Conservation (phyloP, 2,888 invertebrate species). For the Sinotaia quadrata region DNA sequence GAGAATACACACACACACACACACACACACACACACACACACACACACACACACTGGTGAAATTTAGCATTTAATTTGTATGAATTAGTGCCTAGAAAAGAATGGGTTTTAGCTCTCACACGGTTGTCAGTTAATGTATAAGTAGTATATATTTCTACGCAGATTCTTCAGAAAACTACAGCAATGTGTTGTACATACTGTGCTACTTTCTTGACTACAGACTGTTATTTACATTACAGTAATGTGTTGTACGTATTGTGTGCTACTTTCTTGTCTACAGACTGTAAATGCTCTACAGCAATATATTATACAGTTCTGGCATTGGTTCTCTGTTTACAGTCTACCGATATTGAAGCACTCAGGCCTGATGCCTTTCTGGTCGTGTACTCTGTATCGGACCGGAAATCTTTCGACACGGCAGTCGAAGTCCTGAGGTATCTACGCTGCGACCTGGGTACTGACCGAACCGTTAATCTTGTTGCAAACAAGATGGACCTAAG, state of each 20-base stretch:
- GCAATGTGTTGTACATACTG: no score
- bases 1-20: no score
- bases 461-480: conserved; percentile 89
- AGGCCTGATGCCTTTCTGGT: conserved; percentile 89
- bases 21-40: no score
- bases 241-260: neutral
- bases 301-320: neutral
- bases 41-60: no score
- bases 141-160: no score
- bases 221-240: neutral
- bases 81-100: no score
- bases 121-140: no score
- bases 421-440: conserved; percentile 89
- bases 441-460: conserved; percentile 85
- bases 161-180: no score
- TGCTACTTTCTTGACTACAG: no score
- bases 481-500: conserved; percentile 95
- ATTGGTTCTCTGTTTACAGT: conserved; percentile 18
- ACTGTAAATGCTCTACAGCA: neutral
- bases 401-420: conserved; percentile 85
- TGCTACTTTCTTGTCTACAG: neutral
- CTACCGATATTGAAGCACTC: conserved; percentile 69
- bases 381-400: conserved; percentile 90
- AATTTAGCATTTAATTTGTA: no score
- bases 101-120: no score